Base-by-base conservation (phyloP, 1,140 invertebrate species). In the Eciton burchellii region DNA sequence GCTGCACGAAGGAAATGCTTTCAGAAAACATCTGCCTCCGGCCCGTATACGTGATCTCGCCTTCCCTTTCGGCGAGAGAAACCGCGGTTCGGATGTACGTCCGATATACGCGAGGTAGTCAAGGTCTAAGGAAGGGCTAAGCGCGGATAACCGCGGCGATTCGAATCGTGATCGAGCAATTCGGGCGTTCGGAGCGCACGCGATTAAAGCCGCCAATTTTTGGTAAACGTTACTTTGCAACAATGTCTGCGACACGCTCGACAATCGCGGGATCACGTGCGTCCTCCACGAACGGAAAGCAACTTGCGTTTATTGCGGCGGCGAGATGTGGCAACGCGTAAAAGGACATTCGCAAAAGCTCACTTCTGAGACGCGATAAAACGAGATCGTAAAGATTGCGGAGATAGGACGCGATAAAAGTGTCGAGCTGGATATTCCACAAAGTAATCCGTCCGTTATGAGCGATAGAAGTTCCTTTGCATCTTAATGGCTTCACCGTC, bases 11-110 rank as follows among this genome's bases (percentile, higher is more conserved):
- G 19, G 26, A n/a, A 52, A 29, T 56, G 68, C 85, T 88, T 91
- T 91, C 82, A 45, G 83, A 84, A 91, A 91, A 89, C 87, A 85
- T 90, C 77, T 65, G 87, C 60, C 54, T 70, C 35, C 70, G 77
- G 11, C 41, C 54, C 14, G 72, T 45, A 60, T 62, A 57, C 54
- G 45, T n/a, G 49, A 21, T 14, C 43, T 79, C 74, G 43, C 12
- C 4, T 35, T 35, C n/a, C 45, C 59, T 12, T n/a, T n/a, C 21
- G 41, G 43, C 56, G 35, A 21, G 47, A 19, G 9, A 14, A 49
- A 6, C 45, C 62, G 35, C 54, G 21, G 24, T 79, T 79, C 68
- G 5, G 14, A 16, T 49, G n/a, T n/a, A 68, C 65, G 14, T 24
- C 24, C 45, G 45, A 24, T 66, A 21, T 57, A 35, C 21, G 12